A percentile compares a stretch with the other conserved stretches of the same genome.
Conservation (phyloP, 1,140 invertebrate genomes). For the Lasioglossum albipes region DNA sequence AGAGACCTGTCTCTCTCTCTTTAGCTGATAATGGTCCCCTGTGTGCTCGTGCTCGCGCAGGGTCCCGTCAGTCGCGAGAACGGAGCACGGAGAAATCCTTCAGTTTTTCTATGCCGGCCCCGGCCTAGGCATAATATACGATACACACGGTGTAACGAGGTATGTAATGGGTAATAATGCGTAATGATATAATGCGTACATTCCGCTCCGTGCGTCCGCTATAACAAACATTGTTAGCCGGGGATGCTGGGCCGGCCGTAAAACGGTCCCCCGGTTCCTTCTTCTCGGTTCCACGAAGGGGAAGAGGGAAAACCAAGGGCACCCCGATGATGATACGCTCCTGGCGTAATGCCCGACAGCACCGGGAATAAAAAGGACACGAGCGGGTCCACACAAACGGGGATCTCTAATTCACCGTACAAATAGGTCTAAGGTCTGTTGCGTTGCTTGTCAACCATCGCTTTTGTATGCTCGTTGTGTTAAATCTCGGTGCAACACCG, state of each 20-base stretch:
- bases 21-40: constrained; percentile 54
- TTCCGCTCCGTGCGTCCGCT: constrained; percentile 61
- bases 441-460: too few relatives aligned
- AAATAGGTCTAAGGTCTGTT: background rate
- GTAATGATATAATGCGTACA: constrained; percentile 74
- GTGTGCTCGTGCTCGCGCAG: background rate
- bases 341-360: background rate
- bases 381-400: background rate
- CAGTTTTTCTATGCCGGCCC: constrained; percentile 53
- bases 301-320: too few relatives aligned
- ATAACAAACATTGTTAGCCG: constrained; percentile 67
- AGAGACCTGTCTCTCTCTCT: background rate
- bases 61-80: constrained; percentile 49
- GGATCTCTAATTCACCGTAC: background rate
- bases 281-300: constrained; percentile 21
- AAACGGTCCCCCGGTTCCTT: constrained; percentile 19
- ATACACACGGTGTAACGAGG: constrained; percentile 71
- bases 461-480: too few relatives aligned
- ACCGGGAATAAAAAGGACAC: background rate
- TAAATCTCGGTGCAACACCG: too few relatives aligned
- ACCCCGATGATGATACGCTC: constrained; percentile 6
- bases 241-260: constrained; percentile 20
- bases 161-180: constrained; percentile 74
- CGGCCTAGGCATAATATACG: constrained; percentile 65
- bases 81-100: constrained; percentile 22